These are phyloP conservation scores for Pharmacophagus antenor DNA, from an alignment of 2,888 invertebrate genomes.

Conservation along the genomic window DNA sequence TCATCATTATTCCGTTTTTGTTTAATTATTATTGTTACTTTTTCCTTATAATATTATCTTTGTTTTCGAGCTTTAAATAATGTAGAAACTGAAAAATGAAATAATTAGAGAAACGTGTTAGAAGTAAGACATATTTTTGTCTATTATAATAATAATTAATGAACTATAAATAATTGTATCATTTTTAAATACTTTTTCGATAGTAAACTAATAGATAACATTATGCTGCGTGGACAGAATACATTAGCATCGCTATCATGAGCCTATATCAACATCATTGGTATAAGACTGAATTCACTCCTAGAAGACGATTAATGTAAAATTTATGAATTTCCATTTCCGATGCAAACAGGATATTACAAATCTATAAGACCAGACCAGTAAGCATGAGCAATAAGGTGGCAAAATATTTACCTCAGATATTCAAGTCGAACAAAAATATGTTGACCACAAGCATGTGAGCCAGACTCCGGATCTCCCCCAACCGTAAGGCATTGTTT, in stretches of 20 bases:
- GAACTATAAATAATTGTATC: not conserved
- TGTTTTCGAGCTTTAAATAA: not conserved
- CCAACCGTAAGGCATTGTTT: conserved; percentile 24
- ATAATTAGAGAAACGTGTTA: not conserved
- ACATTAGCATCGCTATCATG: too few relatives aligned
- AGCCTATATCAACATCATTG: too few relatives aligned
- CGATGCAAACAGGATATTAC: not conserved
- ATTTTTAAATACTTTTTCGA: too few relatives aligned
- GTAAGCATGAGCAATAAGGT: conserved; percentile 28
- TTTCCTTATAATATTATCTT: not conserved
- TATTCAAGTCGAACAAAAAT: conserved; percentile 12
- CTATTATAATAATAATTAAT: not conserved
- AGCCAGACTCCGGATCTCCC: conserved; percentile 2
- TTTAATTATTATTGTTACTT: too few relatives aligned
- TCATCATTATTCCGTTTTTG: conserved; percentile 17
- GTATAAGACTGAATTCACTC: too few relatives aligned
- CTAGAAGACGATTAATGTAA: too few relatives aligned
- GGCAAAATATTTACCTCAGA: conserved; percentile 15
- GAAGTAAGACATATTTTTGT: not conserved
- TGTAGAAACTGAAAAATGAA: not conserved
- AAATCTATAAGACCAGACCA: conserved; percentile 32
- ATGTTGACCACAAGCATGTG: conserved; percentile 17
- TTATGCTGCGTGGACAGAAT: too few relatives aligned
- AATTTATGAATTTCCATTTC: not conserved
- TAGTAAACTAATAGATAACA: too few relatives aligned